phyloP scores from a whole-genome alignment of 2,888 invertebrate genomes.

The Agonopterix alstromeriana region DNA sequence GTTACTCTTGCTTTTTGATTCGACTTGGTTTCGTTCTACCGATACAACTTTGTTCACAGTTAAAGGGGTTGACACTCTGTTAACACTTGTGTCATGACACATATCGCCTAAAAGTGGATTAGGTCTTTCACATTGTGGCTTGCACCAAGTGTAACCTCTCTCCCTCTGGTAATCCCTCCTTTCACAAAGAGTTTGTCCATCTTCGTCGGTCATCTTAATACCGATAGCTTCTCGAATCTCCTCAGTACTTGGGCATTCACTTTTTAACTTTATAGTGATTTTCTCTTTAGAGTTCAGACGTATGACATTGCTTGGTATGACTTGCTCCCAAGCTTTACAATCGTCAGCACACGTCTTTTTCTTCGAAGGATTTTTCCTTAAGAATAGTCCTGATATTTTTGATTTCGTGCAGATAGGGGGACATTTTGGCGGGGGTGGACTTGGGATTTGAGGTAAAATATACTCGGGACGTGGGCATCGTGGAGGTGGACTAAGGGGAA shows the following conservation, averaged over 20 bases:
- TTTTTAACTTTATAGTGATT: conserved; percentile 32
- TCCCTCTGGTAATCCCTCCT: conserved; percentile 34
- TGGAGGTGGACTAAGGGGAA: no score
- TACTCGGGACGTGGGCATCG: no score
- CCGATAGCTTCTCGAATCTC: conserved; percentile 37
- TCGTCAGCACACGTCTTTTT: conserved; percentile 14
- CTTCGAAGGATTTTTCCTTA: conserved; percentile 31
- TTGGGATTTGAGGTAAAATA: conserved; percentile 4
- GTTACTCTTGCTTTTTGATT: conserved; percentile 24
- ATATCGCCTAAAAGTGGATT: conserved; percentile 26
- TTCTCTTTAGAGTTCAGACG: conserved; percentile 32
- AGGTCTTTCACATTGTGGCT: neutral
- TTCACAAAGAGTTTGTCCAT: conserved; percentile 45
- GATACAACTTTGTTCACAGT: conserved; percentile 19
- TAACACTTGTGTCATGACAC: conserved; percentile 35
- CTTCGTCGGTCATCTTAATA: conserved; percentile 45
- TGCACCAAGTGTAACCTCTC: conserved; percentile 2
- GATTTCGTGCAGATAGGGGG: conserved; percentile 8
- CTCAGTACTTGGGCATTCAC: conserved; percentile 33
- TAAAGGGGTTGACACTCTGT: conserved; percentile 22
- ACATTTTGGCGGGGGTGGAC: conserved; percentile 1
- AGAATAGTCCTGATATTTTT: conserved; percentile 26
- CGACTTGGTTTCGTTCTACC: conserved; percentile 16
- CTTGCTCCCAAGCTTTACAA: neutral
- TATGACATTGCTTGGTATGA: conserved; percentile 16